Base-by-base conservation (phyloP, 2,888 invertebrate genomes). In the Blastobasis lacticolella region DNA sequence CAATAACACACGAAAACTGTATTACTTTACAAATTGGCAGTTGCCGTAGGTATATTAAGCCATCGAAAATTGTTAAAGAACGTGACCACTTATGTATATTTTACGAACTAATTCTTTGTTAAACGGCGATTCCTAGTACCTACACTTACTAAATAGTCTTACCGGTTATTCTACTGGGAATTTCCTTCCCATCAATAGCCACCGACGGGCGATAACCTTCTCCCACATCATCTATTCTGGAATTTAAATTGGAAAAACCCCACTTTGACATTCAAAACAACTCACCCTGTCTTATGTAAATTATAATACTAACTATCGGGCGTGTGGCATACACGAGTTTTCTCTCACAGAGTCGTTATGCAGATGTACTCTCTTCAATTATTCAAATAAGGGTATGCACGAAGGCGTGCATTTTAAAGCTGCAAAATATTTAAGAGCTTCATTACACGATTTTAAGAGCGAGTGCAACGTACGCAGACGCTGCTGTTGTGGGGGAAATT, bases 1-100 rank as follows among this genome's bases (percentile, higher is more conserved):
- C 57, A 47, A 38, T 43, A 46, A 47, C 54, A 51, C 47, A 54
- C 50, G 50, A 41, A 52, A 56, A 56, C 42, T 45, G 45, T 53
- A 49, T 50, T 57, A 45, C 37, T 50, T 55, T 49, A 51, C 56
- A 51, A 45, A 57, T 57, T 53, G 6, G 10, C 38, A 38, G 10
- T 43, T 6, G 23, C 23, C 3, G 23, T n/a, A n/a, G n/a, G n/a
- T 23, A 3, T 23, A 3, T 23, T 23, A 23, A 23, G 23, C 23
- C 23, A 23, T 23, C 23, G 23, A 23, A 23, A 23, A 23, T 23
- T 23, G 23, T 23, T 23, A 23, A 23, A 23, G 23, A 23, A 3
- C 3, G 23, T 2, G 23, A 23, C 23, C 23, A 23, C 23, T 23
- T 23, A 23, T 3, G 23, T 23, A 23, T 23, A 23, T 23, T 23